Conservation (phyloP, 2,113 vertebrate genomes). For the Spilogale gracilis region DNA sequence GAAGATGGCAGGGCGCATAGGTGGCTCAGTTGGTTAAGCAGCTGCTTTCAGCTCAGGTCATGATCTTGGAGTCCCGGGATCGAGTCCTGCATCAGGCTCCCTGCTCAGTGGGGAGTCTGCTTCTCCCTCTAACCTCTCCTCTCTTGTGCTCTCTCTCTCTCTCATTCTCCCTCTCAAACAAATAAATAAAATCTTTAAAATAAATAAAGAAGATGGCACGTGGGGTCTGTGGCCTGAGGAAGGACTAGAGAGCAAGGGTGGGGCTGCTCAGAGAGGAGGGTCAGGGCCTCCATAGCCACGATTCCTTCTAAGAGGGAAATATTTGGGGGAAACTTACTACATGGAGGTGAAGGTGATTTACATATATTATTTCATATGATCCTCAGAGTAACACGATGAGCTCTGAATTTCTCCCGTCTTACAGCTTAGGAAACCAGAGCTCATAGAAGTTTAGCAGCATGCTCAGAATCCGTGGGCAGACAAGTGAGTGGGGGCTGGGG, state of each 20-base stretch:
- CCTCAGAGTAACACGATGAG: neutral
- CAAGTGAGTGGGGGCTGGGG: neutral
- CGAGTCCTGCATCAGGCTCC: no score
- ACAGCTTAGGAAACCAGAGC: neutral
- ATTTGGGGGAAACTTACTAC: neutral
- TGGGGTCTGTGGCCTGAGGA: constrained; percentile 10
- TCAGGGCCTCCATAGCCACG: neutral
- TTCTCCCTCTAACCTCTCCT: no score
- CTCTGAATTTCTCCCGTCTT: neutral
- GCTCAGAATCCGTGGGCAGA: neutral
- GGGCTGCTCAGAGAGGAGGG: neutral
- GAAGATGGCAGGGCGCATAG: constrained; percentile 41
- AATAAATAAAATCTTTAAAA: no score
- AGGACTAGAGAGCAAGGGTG: neutral
- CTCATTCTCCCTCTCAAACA: no score
- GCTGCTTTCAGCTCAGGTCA: no score
- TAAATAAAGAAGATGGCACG: constrained; percentile 38
- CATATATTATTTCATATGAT: neutral
- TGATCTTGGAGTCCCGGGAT: no score
- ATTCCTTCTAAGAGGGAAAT: constrained; percentile 24
- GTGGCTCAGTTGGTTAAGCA: no score
- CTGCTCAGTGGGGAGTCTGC: no score
- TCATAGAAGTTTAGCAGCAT: neutral
- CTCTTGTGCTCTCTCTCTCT: no score
- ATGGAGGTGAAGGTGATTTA: neutral